These are phyloP conservation scores for Germaria angustata DNA, from an alignment of 2,888 invertebrate species.

Conservation along the genomic window DNA sequence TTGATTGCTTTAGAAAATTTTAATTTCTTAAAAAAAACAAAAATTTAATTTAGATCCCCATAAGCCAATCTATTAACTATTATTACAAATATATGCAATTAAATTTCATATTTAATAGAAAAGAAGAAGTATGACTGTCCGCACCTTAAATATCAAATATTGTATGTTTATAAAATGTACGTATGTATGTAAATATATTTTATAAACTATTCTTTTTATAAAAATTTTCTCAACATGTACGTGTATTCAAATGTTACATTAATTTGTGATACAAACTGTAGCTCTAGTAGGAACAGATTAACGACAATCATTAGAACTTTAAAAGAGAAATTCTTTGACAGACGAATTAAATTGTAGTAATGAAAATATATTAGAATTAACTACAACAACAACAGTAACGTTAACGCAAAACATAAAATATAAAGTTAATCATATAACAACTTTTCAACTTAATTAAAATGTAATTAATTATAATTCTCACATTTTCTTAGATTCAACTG, in stretches of 20 bases:
- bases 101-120: too few species aligned
- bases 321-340: neutral
- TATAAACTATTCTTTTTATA: neutral
- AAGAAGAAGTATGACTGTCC: too few species aligned
- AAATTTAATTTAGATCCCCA: too few species aligned
- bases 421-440: conserved; percentile 37
- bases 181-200: neutral
- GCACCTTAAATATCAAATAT: too few species aligned
- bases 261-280: neutral
- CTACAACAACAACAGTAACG: neutral
- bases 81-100: too few species aligned
- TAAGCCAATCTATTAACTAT: too few species aligned
- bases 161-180: too few species aligned
- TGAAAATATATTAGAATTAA: neutral
- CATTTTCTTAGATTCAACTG: conserved; percentile 67
- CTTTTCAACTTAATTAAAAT: conserved; percentile 56
- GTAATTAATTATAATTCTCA: conserved; percentile 68
- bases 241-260: neutral
- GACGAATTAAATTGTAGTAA: neutral
- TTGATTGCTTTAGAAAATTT: too few species aligned
- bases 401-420: conserved; percentile 13
- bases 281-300: conserved; percentile 12
- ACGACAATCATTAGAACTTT: neutral
- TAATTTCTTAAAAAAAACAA: too few species aligned
- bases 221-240: neutral